phyloP scores from a whole-genome alignment of 2,888 invertebrate genomes.

The Drosophila ochracea region DNA sequence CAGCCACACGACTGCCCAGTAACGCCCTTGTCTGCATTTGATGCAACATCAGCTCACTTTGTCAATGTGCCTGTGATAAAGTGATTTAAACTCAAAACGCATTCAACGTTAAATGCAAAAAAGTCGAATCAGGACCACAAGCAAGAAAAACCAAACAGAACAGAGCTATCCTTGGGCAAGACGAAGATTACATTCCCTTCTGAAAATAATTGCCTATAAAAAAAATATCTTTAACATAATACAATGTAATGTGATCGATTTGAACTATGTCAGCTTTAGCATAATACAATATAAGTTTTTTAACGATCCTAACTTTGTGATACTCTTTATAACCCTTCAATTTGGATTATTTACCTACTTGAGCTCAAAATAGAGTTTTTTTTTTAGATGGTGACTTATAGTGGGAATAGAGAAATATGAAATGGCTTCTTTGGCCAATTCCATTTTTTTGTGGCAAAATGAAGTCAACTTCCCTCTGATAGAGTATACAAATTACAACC shows the following conservation, averaged over 20 bases:
- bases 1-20: constrained; percentile 17
- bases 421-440: background rate
- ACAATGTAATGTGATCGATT: background rate
- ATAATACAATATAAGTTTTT: background rate
- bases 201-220: background rate
- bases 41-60: constrained; percentile 73
- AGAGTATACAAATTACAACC: constrained; percentile 29
- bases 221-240: background rate
- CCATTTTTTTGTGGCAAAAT: background rate
- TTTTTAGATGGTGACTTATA: background rate
- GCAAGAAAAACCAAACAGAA: constrained; percentile 8
- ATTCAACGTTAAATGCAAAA: constrained; percentile 73
- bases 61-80: constrained; percentile 76
- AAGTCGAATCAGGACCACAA: constrained; percentile 37
- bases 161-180: background rate
- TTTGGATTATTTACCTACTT: background rate
- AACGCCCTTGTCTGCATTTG: constrained; percentile 63
- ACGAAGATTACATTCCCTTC: constrained; percentile 15
- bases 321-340: background rate
- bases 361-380: background rate
- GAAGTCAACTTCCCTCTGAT: background rate
- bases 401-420: background rate
- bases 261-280: background rate
- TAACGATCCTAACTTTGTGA: background rate
- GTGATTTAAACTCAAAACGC: constrained; percentile 78